Evolutionary conservation across 2,113 vertebrate genomes (phyloP), one percentile per base, ranked within the genome.

Genomic region (Sterrhoptilus dennistouni): DNA sequence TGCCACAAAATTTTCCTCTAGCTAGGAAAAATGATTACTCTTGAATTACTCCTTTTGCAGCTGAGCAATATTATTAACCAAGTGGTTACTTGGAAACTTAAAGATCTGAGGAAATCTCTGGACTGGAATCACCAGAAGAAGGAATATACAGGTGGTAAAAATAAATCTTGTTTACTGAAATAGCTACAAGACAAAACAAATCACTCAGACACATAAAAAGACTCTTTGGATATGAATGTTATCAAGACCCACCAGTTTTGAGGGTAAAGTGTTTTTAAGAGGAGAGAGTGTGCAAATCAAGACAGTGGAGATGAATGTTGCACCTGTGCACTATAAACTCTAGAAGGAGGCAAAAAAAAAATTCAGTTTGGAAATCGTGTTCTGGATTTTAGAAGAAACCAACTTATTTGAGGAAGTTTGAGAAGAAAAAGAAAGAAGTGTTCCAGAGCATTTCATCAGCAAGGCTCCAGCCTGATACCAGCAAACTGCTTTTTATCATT

Each of bases 101-200:
- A 11, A 79, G 18, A 33, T 33, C 44, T 28, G 60, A 87, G 36
- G 28, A 92, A 86, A 63, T 38, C 45, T 70, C 63, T 86, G 79
- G 25, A 53, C 12, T n/a, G 8, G 23, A 80, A 76, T 69, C 36
- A 68, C 17, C 4, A 8, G 44, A 63, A 76, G 60, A 83, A 60
- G 0, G 0, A 69, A 86, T 40, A 80, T 8, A 49, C 4, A 36
- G 9, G 17, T 31, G 6, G 13, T 7, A 47, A 72, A 76, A 38
- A 38, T 11, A 23, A 8, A 56, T 3, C 25, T 7, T 42, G 3
- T 44, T 78, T 66, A 69, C 9, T 63, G 85, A 75, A 87, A 82
- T 7, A 71, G 17, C 27, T 82, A 71, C 20, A 28, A 71, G 25
- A 5, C 6, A 36, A 56, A 33, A 23, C 9, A 44, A 57, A 65